A percentile compares a stretch with the other conserved stretches of the same genome.
Conservation (phyloP, 2,888 invertebrate genomes). For the Sialis lutaria region DNA sequence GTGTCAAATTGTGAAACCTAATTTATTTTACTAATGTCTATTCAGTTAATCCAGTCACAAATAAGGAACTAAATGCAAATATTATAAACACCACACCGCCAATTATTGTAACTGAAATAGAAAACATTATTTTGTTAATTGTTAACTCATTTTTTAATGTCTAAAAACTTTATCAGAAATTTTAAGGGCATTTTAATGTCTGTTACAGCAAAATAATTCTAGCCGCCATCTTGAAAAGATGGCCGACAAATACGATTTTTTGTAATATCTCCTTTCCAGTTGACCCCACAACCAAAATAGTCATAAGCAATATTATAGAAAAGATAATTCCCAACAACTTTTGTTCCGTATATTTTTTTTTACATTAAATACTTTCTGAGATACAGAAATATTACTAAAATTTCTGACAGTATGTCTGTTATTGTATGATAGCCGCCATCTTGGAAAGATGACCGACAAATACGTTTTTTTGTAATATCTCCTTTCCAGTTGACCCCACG, state of each 20-base stretch:
- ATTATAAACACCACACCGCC: slow-evolving; percentile 90
- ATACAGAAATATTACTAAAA: neutral
- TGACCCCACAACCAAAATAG: too few species aligned
- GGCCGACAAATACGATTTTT: neutral
- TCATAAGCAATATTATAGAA: too few species aligned
- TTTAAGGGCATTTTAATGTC: neutral
- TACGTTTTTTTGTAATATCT: neutral
- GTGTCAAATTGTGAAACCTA: too few species aligned
- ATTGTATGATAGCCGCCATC: slow-evolving; percentile 34
- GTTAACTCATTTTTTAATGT: too few species aligned
- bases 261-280: too few species aligned
- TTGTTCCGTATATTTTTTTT: too few species aligned
- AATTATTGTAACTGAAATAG: slow-evolving; percentile 77
- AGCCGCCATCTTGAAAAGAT: too few species aligned
- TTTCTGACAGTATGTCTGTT: neutral
- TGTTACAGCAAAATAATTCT: too few species aligned
- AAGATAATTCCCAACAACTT: neutral
- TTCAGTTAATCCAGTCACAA: slow-evolving; percentile 41
- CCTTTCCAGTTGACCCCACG: too few species aligned
- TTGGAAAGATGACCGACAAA: neutral
- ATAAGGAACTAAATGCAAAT: slow-evolving; percentile 83
- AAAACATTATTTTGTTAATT: too few species aligned
- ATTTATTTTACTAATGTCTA: too few species aligned
- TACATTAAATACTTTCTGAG: neutral
- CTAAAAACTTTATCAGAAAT: neutral